Conservation (phyloP, 2,888 invertebrate species). For the Hecatera dysodea region DNA sequence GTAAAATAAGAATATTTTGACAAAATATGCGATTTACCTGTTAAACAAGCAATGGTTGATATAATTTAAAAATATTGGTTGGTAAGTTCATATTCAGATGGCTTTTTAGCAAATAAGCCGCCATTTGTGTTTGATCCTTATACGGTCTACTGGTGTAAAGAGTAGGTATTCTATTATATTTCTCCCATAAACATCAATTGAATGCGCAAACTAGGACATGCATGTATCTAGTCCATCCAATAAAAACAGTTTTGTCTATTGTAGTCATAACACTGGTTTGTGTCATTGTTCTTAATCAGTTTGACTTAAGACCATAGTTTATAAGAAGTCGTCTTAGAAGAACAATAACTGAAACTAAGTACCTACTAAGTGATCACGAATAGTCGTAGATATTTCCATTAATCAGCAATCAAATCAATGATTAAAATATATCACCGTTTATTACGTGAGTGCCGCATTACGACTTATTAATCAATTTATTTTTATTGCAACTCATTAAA, state of each 20-base stretch:
- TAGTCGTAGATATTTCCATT: conserved; percentile 20
- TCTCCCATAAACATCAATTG: conserved; percentile 1
- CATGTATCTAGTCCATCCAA: background rate
- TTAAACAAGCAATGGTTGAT: too few species aligned
- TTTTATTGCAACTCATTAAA: conserved; percentile 62
- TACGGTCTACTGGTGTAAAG: too few species aligned
- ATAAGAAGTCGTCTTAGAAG: background rate
- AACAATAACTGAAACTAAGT: conserved; percentile 10
- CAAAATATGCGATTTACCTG: too few species aligned
- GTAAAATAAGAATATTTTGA: too few species aligned
- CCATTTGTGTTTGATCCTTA: too few species aligned
- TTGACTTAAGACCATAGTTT: background rate
- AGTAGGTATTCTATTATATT: too few species aligned
- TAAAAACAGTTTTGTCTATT: conserved; percentile 7
- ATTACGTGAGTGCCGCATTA: conserved; percentile 43
- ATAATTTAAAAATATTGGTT: too few species aligned
- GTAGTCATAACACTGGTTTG: conserved; percentile 10
- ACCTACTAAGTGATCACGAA: conserved; percentile 9
- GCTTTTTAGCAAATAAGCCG: too few species aligned
- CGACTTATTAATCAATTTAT: conserved; percentile 65
- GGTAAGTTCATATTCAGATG: background rate
- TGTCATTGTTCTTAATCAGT: conserved; percentile 13
- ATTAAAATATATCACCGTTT: conserved; percentile 66
- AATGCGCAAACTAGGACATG: too few species aligned
- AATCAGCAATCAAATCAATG: conserved; percentile 62